Conservation (phyloP, 2,113 vertebrate genomes). For the Brevimyrus niger region DNA sequence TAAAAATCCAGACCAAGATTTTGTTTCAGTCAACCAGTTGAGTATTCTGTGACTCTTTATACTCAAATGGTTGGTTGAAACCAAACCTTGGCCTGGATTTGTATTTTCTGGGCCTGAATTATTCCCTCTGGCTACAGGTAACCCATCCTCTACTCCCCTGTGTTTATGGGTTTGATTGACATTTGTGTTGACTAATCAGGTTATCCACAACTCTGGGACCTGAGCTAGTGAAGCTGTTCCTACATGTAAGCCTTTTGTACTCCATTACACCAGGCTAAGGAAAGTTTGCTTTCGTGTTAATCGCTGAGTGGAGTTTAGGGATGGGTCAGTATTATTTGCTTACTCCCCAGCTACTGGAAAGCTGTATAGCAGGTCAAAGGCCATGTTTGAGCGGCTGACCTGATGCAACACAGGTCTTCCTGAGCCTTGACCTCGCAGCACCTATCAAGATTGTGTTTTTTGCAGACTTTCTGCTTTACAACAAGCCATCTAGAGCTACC, state of each 20-base stretch:
- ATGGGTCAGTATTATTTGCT: conserved; percentile 51
- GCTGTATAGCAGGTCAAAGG: conserved; percentile 62
- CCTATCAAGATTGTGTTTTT: background rate
- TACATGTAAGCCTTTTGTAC: conserved; percentile 35
- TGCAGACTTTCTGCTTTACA: background rate
- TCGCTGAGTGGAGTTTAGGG: conserved; percentile 31
- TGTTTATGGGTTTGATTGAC: background rate
- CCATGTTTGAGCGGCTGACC: conserved; percentile 55
- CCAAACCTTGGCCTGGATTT: background rate
- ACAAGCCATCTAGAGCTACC: background rate
- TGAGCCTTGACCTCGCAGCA: background rate
- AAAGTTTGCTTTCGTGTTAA: conserved; percentile 61
- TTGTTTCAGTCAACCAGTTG: background rate
- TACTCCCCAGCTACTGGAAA: conserved; percentile 64
- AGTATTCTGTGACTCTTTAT: background rate
- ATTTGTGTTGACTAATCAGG: background rate
- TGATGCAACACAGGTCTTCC: conserved; percentile 19
- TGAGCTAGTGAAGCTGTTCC: conserved; percentile 17
- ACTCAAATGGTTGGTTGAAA: background rate
- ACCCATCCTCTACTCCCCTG: background rate
- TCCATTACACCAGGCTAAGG: conserved; percentile 59
- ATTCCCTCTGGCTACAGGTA: background rate
- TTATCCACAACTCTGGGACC: conserved; percentile 20
- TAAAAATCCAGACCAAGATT: background rate
- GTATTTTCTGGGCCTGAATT: background rate